phyloP scores from a whole-genome alignment of 2,888 invertebrate genomes.

The Drosophila meridionalis region DNA sequence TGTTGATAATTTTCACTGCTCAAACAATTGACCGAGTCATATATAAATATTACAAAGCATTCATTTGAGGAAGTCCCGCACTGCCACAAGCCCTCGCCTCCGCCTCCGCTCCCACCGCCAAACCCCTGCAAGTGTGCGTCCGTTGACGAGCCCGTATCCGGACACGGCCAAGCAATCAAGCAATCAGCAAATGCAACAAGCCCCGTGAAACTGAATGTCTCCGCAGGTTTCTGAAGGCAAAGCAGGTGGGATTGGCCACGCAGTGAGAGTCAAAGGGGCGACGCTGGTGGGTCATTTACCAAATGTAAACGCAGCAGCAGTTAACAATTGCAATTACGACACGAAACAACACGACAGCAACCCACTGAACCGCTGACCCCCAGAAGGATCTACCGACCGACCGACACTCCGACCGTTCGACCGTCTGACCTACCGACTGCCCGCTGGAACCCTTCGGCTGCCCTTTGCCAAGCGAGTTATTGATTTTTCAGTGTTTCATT shows the following conservation, averaged over 20 bases:
- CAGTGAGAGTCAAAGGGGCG: neutral
- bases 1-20: conserved; percentile 8
- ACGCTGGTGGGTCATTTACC: neutral
- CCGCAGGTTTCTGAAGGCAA: conserved; percentile 14
- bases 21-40: conserved; percentile 23
- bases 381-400: conserved; percentile 8
- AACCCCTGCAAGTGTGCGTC: neutral
- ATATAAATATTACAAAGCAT: conserved; percentile 45
- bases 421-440: neutral
- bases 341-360: conserved; percentile 32
- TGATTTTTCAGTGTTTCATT: conserved; percentile 45
- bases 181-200: conserved; percentile 56
- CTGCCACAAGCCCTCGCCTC: neutral
- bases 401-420: neutral
- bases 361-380: conserved; percentile 34
- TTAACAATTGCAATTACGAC: conserved; percentile 75
- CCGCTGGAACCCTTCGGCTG: conserved; percentile 37
- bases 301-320: conserved; percentile 39
- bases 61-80: conserved; percentile 4
- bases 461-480: conserved; percentile 46
- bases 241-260: neutral
- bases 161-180: conserved; percentile 41
- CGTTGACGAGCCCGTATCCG: conserved; percentile 15
- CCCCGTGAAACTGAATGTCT: conserved; percentile 30
- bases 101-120: too few species aligned